Base-by-base conservation (phyloP, 2,888 invertebrate genomes). In the Elmis aenea region DNA sequence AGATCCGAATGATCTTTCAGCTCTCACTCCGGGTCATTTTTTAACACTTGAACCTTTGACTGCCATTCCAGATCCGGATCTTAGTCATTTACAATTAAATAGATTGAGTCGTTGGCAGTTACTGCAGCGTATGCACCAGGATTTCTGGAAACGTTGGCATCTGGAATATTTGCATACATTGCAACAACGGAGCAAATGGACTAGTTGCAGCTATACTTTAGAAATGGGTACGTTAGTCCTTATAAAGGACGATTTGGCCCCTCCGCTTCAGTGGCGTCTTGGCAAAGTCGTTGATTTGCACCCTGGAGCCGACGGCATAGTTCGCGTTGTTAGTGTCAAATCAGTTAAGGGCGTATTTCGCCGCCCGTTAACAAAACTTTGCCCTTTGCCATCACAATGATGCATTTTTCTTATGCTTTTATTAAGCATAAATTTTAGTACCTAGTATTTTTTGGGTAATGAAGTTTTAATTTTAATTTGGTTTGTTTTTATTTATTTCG, bases 21-120 rank as follows among this genome's bases (percentile, higher is more conserved):
- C 8, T 6, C 5, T 18, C 5, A 18, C 8, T 18, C 8, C 18
- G 5, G 18, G 18, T 18, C 18, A 18, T 18, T 18, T 18, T 18
- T 18, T 18, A 5, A 8, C 8, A 5, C 5, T 5, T 18, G 5
- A 18, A 6, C 8, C 8, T 18, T 18, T 18, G 8, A 8, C 18
- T 6, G 5, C 18, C 18, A 6, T 18, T 18, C 8, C 18, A 18
- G 18, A 18, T 18, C 18, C 32, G 8, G 5, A 18, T 18, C 18
- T 18, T 18, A 18, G 20, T 13, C 10, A 22, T 10, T 5, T 29
- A 16, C 11, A 13, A 3, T 20, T 35, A 3, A 26, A 26, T 21
- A 14, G 33, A 5, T 13, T 46, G 10, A 16, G 16, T 8, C 8
- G 37, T 5, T 41, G 30, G 31, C 31, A 31, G 18, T 16, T 32